phyloP scores from a whole-genome alignment of 2,797 vertebrate species.

The Sebastes steindachneri region DNA sequence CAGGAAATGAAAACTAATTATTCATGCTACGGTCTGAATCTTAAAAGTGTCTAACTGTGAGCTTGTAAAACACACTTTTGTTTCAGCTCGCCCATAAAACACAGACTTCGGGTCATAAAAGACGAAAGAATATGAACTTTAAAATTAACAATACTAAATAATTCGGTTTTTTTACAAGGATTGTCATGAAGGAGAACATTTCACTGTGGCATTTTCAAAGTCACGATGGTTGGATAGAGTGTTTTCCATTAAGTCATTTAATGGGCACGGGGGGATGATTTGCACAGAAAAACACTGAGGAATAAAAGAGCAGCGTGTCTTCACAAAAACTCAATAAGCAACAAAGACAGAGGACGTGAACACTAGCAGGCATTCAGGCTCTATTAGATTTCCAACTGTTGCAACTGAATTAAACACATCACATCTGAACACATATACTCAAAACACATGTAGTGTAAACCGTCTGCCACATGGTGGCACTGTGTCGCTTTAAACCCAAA shows the following conservation, averaged over 20 bases:
- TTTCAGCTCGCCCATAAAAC: conserved; percentile 37
- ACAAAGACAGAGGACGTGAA: conserved; percentile 13
- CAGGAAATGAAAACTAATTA: conserved; percentile 52
- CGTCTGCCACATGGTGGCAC: conserved; percentile 67
- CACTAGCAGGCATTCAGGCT: conserved; percentile 3
- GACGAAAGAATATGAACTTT: conserved; percentile 19
- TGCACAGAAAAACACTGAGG: not conserved
- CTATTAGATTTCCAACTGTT: conserved; percentile 25
- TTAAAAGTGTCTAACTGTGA: conserved; percentile 25
- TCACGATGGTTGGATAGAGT: not conserved
- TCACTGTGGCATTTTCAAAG: conserved; percentile 28
- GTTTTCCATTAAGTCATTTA: not conserved
- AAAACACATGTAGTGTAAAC: not conserved
- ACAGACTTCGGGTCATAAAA: conserved; percentile 5
- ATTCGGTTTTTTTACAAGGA: conserved; percentile 28
- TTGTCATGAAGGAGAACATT: conserved; percentile 17
- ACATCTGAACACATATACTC: not conserved
- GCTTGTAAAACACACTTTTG: conserved; percentile 41
- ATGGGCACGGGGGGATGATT: not conserved
- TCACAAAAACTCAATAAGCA: conserved; percentile 1
- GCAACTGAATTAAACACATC: not conserved
- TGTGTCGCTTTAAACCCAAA: conserved; percentile 55
- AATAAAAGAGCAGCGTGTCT: not conserved
- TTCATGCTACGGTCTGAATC: conserved; percentile 38
- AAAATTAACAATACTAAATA: conserved; percentile 42